phyloP scores from a whole-genome alignment of 2,797 vertebrate species.

The Mionectes olivaceus region DNA sequence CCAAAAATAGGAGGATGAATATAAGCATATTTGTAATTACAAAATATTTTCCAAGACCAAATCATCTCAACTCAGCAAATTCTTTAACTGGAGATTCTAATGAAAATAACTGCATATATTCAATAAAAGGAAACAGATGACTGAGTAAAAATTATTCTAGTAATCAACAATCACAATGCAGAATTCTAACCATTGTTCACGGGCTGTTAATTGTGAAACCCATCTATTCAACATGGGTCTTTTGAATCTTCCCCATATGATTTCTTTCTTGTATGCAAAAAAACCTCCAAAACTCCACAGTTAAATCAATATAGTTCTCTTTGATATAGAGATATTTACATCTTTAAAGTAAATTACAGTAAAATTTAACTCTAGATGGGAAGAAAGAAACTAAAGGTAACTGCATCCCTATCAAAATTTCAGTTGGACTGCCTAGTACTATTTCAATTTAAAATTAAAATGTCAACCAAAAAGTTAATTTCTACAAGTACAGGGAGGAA shows the following conservation, averaged over 20 bases:
- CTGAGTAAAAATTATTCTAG: background rate
- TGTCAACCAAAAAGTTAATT: background rate
- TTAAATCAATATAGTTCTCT: background rate
- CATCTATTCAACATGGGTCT: background rate
- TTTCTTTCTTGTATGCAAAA: background rate
- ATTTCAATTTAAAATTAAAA: background rate
- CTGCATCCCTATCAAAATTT: background rate
- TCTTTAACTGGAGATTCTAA: background rate
- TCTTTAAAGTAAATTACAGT: background rate
- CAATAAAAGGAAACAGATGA: background rate
- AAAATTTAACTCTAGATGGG: background rate
- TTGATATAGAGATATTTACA: background rate
- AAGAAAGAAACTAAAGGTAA: background rate
- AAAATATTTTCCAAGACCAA: background rate
- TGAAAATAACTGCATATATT: background rate
- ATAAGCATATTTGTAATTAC: background rate
- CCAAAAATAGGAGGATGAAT: background rate
- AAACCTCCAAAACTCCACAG: rapidly evolving
- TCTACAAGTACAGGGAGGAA: background rate
- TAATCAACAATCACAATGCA: background rate
- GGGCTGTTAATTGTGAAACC: background rate
- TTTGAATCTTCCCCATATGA: background rate
- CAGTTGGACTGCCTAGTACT: background rate
- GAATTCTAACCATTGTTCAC: background rate
- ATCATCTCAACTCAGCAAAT: background rate